Percentiles rank a stretch among this genome's conserved stretches.
These are phyloP conservation scores for Micrasema longulum DNA, from an alignment of 1,140 invertebrate species.

Conservation along the genomic window DNA sequence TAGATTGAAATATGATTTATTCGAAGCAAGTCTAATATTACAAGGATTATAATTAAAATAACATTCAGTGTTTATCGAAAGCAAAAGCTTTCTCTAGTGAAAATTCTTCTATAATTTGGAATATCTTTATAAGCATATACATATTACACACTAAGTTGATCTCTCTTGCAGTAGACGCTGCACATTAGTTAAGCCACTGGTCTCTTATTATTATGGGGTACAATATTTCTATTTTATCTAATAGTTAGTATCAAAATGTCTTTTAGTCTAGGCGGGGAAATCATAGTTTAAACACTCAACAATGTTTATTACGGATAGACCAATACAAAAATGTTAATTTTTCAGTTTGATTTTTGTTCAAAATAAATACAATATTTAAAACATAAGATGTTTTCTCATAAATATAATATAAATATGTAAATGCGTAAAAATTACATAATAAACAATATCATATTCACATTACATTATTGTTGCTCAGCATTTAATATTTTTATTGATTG, in stretches of 20 bases:
- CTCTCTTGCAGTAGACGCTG: conserved; percentile 9
- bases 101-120: conserved; percentile 32
- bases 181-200: conserved; percentile 29
- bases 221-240: conserved; percentile 24
- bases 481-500: no score
- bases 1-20: conserved; percentile 32
- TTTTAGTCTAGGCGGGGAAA: conserved; percentile 11
- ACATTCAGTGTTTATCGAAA: conserved; percentile 20
- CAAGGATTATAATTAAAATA: conserved; percentile 33
- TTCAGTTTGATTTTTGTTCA: no score
- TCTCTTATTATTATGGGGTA: conserved; percentile 23
- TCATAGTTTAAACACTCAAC: no score
- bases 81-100: conserved; percentile 8
- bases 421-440: no score
- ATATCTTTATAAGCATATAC: conserved; percentile 16
- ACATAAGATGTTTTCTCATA: no score
- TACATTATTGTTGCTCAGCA: no score
- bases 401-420: no score
- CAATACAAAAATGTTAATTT: no score
- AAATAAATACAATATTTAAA: no score
- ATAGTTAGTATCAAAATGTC: conserved; percentile 8
- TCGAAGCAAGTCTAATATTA: conserved; percentile 35
- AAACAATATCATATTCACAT: no score
- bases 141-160: conserved; percentile 23
- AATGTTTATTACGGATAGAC: no score